A percentile compares a stretch with the other conserved stretches of the same genome.
phyloP scores from a whole-genome alignment of 2,888 invertebrate species.

The Mythimna ferrago region DNA sequence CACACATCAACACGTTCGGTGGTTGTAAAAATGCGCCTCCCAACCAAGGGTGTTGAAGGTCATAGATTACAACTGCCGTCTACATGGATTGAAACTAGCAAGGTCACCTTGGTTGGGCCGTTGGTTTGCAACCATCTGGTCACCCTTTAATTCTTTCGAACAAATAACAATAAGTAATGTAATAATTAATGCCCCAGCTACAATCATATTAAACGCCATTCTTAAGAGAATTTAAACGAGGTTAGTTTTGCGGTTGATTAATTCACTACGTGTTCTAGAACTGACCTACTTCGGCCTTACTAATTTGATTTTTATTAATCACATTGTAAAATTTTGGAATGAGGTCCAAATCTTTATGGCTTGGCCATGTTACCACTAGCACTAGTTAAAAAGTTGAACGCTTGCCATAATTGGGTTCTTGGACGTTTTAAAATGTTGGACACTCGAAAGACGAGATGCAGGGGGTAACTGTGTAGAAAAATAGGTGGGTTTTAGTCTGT shows the following conservation, averaged over 20 bases:
- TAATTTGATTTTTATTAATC: conserved; percentile 55
- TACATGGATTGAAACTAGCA: too few relatives aligned
- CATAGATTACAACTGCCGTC: too few relatives aligned
- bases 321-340: conserved; percentile 45
- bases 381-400: conserved; percentile 1
- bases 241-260: conserved; percentile 35
- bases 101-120: too few relatives aligned
- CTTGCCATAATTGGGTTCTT: neutral
- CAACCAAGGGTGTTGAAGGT: too few relatives aligned
- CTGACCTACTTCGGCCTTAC: conserved; percentile 49
- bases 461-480: too few relatives aligned
- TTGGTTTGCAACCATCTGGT: too few relatives aligned
- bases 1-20: too few relatives aligned
- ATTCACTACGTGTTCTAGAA: conserved; percentile 32
- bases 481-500: too few relatives aligned
- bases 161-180: neutral
- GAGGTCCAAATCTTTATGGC: conserved; percentile 15
- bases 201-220: conserved; percentile 27
- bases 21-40: too few relatives aligned
- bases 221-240: conserved; percentile 40
- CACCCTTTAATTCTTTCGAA: too few relatives aligned
- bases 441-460: neutral
- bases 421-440: neutral
- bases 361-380: neutral
- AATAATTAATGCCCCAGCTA: neutral